Evolutionary conservation across 2,888 invertebrate species (phyloP), one percentile per base, ranked within the genome.

Genomic region (Apotomis betuletana): DNA sequence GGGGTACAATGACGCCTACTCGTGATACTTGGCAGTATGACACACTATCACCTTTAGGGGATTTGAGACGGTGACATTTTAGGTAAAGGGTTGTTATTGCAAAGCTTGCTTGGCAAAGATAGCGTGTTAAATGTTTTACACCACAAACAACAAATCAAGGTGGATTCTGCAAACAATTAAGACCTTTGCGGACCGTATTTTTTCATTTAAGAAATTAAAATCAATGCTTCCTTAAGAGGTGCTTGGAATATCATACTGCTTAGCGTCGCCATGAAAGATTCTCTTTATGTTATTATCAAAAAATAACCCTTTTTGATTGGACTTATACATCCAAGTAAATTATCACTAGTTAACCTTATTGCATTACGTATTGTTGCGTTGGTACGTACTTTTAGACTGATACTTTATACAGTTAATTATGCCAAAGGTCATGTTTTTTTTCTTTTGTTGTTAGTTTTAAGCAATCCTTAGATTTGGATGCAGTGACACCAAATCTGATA

Each of bases 391-490:
- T 61, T 67, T 70, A 61, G 70, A 70, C 70, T 70, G 65, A 67
- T 65, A 70, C 15, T 60, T 70, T 65, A 54, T 38, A 63, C 49
- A 65, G 64, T 64, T 65, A 69, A 73, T 60, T 64, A 73, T 73
- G 60, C 65, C 73, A 69, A 73, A 73, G 73, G 69, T 73, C 58
- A 63, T 60, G 62, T 49, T 46, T 63, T 9, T n/a, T 36, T 62
- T 59, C 63, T 57, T 67, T 67, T 62, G 51, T 70, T 65, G 54
- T 61, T 61, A 70, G 54, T 49, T 6, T 55, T 67, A 70, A 70
- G 71, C 57, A 51, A 71, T 61, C 27, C 44, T 67, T 57, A 44
- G 44, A 58, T 51, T 63, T 55, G 44, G 60, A 61, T 46, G 6
- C 55, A 12, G 54, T 60, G 44, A 52, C 52, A 60, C 46, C 70